Base-by-base conservation (phyloP, 2,888 invertebrate genomes). In the Mesorhabditis spiculigera region DNA sequence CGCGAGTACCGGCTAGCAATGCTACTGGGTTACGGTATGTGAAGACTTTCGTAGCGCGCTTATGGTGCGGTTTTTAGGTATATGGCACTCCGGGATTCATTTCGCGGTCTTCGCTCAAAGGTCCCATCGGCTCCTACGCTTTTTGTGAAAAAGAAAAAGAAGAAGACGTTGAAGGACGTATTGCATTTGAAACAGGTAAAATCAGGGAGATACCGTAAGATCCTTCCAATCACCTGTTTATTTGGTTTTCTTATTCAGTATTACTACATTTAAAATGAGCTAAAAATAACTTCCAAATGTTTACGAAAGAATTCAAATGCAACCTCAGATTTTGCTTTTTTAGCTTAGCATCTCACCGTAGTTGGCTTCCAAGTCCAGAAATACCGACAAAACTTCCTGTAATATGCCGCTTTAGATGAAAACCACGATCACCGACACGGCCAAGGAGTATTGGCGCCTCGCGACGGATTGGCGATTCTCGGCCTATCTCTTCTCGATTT, bases 111-210 rank as follows among this genome's bases (percentile, higher is more conserved):
- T 41, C 68, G 63, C 71, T 72, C 71, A n/a, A 76, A 76, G 64
- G 71, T 74, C 8, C 73, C 75, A 41, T 79, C 79, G 0, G 79
- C 79, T 5, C 79, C 79, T 16, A 70, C 68, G 45, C 58, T 79
- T 16, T 68, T 58, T 5, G 65, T 68, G 0, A 44, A 68, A 4
- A 72, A 73, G 61, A 73, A 73, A 61, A 69, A 71, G 43, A 71
- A 70, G 65, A 63, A 58, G n/a, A 45, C 61, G 50, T 13, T 28
- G 42, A 28, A 58, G 41, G 68, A 68, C n/a, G n/a, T 43, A 5
- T n/a, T 28, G 44, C n/a, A 50, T 5, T 63, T 58, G 58, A 50
- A 50, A 50, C 58, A 50, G 58, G 58, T 50, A n/a, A n/a, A n/a
- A n/a, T n/a, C n/a, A n/a, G n/a, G n/a, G n/a, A n/a, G n/a, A n/a